A percentile compares a stretch with the other conserved stretches of the same genome.
Conservation (phyloP, 1,140 invertebrate genomes). For the Drosophila jambulina region DNA sequence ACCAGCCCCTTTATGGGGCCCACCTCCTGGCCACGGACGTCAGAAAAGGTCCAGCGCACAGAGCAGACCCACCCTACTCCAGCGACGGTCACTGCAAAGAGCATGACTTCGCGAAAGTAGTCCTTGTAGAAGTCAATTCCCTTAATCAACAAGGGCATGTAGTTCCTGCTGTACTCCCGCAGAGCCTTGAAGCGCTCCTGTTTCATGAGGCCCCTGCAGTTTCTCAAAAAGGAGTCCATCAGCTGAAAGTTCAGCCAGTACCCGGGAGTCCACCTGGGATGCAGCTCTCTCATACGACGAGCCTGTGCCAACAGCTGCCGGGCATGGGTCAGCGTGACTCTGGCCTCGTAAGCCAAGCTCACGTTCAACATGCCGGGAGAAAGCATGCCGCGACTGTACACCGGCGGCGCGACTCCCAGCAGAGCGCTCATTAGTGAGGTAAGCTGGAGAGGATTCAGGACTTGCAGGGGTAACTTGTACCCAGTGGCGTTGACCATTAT, state of each 20-base stretch:
- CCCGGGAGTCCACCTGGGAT: conserved; percentile 29
- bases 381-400: conserved; percentile 93
- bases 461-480: conserved; percentile 72
- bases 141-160: conserved; percentile 79
- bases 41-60: conserved; percentile 7
- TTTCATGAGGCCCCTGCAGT: conserved; percentile 4
- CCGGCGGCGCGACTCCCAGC: conserved; percentile 93
- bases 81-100: conserved; percentile 86
- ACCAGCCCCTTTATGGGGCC: neutral
- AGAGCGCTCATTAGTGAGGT: conserved; percentile 94
- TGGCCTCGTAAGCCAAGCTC: conserved; percentile 87
- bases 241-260: conserved; percentile 33
- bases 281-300: conserved; percentile 78
- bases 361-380: conserved; percentile 87
- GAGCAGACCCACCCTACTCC: conserved; percentile 88
- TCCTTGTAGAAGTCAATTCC: conserved; percentile 91
- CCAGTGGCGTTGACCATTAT: conserved; percentile 31
- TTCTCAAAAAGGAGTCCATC: conserved; percentile 37
- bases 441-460: conserved; percentile 95
- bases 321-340: conserved; percentile 89
- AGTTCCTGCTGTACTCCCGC: conserved; percentile 38
- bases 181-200: conserved; percentile 49
- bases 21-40: neutral
- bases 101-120: conserved; percentile 89
- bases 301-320: conserved; percentile 91